These are phyloP conservation scores for Harpagoxenus sublaevis DNA, from an alignment of 2,888 invertebrate species.

Conservation along the genomic window DNA sequence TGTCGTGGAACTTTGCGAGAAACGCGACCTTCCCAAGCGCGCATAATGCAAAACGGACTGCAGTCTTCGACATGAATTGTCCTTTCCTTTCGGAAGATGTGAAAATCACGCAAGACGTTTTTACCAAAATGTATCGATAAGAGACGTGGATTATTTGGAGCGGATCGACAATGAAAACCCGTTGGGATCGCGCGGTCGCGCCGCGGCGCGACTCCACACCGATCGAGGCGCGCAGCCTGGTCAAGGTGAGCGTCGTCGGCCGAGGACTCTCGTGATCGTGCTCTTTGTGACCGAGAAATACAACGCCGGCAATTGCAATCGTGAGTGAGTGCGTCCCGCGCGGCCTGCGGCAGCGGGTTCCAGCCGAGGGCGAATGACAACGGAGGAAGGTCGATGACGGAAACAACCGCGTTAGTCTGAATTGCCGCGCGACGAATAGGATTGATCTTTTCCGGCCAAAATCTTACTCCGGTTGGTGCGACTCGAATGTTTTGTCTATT, in stretches of 20 bases:
- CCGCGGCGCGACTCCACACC: slow-evolving; percentile 8
- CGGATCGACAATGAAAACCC: not conserved
- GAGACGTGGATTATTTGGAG: not conserved
- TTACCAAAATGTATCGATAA: not conserved
- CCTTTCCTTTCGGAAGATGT: not conserved
- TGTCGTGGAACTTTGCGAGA: not conserved
- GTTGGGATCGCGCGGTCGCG: slow-evolving; percentile 1
- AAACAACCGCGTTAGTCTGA: not conserved
- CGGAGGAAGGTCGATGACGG: slow-evolving; percentile 28
- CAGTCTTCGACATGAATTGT: not conserved
- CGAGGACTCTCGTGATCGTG: slow-evolving; percentile 68
- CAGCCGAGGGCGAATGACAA: slow-evolving; percentile 30
- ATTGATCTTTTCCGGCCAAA: not conserved
- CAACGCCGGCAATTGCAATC: slow-evolving; percentile 46
- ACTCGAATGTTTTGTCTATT: not conserved
- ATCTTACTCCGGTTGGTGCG: not conserved
- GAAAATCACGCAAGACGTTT: not conserved
- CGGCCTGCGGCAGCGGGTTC: not conserved
- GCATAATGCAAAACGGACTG: not conserved
- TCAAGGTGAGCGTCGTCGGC: slow-evolving; percentile 72
- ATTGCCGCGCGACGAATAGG: not conserved
- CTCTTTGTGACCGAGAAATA: slow-evolving; percentile 72
- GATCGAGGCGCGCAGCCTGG: slow-evolving; percentile 58
- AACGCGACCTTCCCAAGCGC: not conserved
- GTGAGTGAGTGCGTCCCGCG: slow-evolving; percentile 19